Conservation (phyloP, 2,888 invertebrate species). For the Bellardia bayeri region DNA sequence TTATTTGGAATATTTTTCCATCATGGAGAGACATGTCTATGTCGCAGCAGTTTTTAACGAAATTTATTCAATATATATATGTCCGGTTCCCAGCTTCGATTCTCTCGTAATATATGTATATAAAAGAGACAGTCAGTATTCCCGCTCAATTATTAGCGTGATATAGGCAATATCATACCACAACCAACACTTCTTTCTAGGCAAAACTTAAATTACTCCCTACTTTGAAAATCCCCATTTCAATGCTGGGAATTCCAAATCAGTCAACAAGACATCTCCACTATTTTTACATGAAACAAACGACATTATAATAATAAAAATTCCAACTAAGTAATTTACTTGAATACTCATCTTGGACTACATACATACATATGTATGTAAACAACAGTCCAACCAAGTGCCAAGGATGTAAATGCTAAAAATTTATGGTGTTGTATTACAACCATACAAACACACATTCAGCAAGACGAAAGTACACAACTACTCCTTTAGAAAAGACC, state of each 20-base stretch:
- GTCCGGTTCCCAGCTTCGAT: too few species aligned
- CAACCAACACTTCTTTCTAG: too few species aligned
- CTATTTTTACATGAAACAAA: slow-evolving; percentile 1
- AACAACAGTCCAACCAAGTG: not conserved
- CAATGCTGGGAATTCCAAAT: not conserved
- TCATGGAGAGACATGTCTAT: too few species aligned
- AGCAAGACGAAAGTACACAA: not conserved
- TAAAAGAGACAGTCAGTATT: too few species aligned
- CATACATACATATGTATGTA: not conserved
- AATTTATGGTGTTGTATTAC: slow-evolving; percentile 37
- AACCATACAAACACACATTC: not conserved
- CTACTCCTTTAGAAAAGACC: slow-evolving; percentile 8
- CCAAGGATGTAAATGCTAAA: slow-evolving; percentile 46
- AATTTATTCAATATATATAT: too few species aligned
- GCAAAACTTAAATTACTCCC: too few species aligned
- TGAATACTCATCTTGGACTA: slow-evolving; percentile 20
- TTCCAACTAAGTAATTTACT: slow-evolving; percentile 39
- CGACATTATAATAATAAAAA: slow-evolving; percentile 8
- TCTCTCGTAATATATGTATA: too few species aligned
- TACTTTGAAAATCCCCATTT: too few species aligned
- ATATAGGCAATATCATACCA: too few species aligned
- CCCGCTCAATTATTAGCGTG: too few species aligned
- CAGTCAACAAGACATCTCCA: not conserved
- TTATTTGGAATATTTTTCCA: too few species aligned
- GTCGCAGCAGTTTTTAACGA: too few species aligned